Evolutionary conservation across 2,113 vertebrate species (phyloP).

Genomic region (Phaetusa simplex): DNA sequence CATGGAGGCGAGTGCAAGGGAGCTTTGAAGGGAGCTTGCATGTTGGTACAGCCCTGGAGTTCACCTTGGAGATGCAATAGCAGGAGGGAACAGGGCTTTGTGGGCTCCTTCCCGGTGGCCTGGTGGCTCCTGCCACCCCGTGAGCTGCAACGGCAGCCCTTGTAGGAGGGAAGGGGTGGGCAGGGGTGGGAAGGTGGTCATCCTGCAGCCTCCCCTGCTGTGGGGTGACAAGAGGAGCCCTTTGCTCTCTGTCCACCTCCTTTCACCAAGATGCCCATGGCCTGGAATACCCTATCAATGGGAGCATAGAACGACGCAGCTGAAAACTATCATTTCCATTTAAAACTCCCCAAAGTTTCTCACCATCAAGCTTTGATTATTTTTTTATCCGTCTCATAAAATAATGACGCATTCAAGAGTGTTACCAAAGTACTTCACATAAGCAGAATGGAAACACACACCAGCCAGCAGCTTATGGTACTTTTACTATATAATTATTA

Average conservation of each 20-base stretch:
- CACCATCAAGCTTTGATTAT: not conserved
- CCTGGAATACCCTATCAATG: not conserved
- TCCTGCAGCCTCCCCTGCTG: not conserved
- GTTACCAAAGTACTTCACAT: not conserved
- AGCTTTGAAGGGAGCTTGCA: not conserved
- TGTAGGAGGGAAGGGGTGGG: not conserved
- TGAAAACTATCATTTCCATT: not conserved
- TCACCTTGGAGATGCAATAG: not conserved
- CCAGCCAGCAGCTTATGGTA: not conserved
- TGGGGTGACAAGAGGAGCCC: not conserved
- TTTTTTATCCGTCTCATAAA: not conserved
- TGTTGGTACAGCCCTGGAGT: not conserved
- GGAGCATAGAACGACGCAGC: not conserved
- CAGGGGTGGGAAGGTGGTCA: not conserved
- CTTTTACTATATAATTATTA: not conserved
- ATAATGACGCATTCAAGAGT: not conserved
- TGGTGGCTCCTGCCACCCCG: not conserved
- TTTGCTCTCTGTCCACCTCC: not conserved
- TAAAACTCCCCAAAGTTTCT: not conserved
- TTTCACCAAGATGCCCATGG: not conserved
- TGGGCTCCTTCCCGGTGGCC: not conserved
- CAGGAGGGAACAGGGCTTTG: not conserved
- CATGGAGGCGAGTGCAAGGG: not conserved
- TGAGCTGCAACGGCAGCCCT: not conserved
- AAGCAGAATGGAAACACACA: not conserved